Conservation (phyloP, 1,140 invertebrate genomes). For the Euwallacea fornicatus region DNA sequence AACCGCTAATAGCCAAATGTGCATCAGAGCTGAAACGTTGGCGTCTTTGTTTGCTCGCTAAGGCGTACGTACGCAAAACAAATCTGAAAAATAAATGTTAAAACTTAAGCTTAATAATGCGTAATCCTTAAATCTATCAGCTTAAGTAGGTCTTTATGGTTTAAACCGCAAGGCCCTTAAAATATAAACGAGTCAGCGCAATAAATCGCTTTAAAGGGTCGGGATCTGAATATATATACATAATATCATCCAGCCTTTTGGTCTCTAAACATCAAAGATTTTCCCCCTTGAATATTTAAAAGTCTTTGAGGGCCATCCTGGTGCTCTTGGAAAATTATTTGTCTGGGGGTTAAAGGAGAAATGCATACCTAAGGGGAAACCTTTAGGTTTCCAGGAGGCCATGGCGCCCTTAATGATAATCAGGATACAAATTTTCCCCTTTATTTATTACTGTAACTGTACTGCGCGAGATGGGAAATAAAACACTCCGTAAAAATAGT, state of each 20-base stretch:
- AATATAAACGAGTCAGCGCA: constrained; percentile 17
- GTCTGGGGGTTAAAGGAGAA: no score
- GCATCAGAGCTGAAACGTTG: not conserved
- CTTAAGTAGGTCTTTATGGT: not conserved
- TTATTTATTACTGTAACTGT: no score
- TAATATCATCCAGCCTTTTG: constrained; percentile 7
- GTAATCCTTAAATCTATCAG: not conserved
- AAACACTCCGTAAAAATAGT: no score
- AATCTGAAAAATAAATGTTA: not conserved
- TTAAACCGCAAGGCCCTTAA: not conserved
- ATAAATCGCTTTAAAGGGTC: constrained; percentile 16
- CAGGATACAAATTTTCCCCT: no score
- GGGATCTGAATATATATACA: not conserved
- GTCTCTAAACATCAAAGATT: constrained; percentile 13
- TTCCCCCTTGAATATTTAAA: constrained; percentile 18
- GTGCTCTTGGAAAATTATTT: not conserved
- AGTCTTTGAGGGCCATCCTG: constrained; percentile 5
- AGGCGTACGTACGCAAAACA: no score
- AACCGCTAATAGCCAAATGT: not conserved
- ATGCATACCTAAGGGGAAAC: no score
- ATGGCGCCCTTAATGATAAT: no score
- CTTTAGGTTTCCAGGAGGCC: no score
- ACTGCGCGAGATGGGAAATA: no score
- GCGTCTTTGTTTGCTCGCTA: not conserved
- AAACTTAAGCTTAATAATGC: not conserved